Evolutionary conservation across 2,797 vertebrate species (phyloP), one percentile per base, ranked within the genome.

Genomic region (Cirrhinus mrigala): DNA sequence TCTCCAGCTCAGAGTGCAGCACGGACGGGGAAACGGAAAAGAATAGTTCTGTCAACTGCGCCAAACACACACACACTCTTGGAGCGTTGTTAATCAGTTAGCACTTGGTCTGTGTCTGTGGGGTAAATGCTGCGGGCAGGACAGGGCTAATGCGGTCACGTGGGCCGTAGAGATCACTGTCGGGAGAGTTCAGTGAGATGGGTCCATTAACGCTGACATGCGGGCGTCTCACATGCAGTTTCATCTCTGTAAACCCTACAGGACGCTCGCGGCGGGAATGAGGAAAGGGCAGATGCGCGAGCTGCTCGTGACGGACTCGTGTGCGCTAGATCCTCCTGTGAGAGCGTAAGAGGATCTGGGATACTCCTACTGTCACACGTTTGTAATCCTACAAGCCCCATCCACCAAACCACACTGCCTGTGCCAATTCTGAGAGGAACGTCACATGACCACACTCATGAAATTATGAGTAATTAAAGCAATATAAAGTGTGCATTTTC

Each of bases 61-160:
- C 22, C 22, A 46, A 54, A 56, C 73, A 60, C 73, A 52, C 80
- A 40, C 71, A 50, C 33, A 33, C 33, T 33, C 64, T 69, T 58
- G 56, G 37, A 76, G 29, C 24, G 0, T 64, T 56, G 73, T 69
- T 62, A 48, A 79, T 70, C 62, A 48, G 56, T 70, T 58, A 29
- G 44, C 58, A 6, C 46, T 62, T 20, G 44, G 56, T 33, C 44
- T 62, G 54, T 83, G 37, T 78, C 33, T 90, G 77, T 87, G 83
- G 73, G 58, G 6, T 44, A 77, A 84, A 77, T 11, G 44, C 70
- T 64, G 44, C 14, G 16, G 58, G 70, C 81, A 64, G 70, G 60
- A 66, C 70, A 16, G 27, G 56, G 44, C 56, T 83, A 74, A 75
- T 84, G 73, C n/a, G 33, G 73, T 77, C 82, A 76, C 1, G 7